Percentiles rank a stretch among this genome's conserved stretches.
These are phyloP conservation scores for Drosophila bifasciata DNA, from an alignment of 1,140 invertebrate genomes.

Conservation along the genomic window DNA sequence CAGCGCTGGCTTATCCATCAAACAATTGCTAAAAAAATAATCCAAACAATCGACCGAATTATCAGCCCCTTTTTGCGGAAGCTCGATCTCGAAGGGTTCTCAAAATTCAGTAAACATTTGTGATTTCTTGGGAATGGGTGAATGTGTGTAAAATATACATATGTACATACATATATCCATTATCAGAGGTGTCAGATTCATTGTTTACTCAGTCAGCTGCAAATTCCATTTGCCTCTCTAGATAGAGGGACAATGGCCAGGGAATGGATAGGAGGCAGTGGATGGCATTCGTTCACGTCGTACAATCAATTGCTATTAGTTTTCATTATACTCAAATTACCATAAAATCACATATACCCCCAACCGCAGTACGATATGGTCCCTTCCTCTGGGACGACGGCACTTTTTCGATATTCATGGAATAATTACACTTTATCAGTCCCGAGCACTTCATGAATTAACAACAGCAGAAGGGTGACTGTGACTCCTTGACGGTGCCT, in stretches of 20 bases:
- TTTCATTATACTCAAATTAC: conserved; percentile 79
- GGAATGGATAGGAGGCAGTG: not conserved
- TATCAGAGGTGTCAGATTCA: conserved; percentile 68
- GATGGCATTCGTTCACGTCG: too few relatives aligned
- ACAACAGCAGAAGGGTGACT: conserved; percentile 26
- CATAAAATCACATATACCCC: conserved; percentile 77
- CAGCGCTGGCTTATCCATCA: too few relatives aligned
- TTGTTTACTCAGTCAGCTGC: conserved; percentile 62
- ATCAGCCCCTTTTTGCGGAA: too few relatives aligned
- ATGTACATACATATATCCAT: too few relatives aligned
- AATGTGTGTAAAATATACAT: conserved; percentile 60
- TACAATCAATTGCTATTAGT: too few relatives aligned
- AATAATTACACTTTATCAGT: conserved; percentile 80
- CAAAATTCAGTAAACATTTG: not conserved
- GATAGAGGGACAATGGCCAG: conserved; percentile 14
- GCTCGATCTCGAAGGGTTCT: conserved; percentile 1
- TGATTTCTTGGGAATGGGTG: conserved; percentile 5
- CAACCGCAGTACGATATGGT: conserved; percentile 16
- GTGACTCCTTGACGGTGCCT: not conserved
- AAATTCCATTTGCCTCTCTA: conserved; percentile 46
- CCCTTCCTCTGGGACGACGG: not conserved
- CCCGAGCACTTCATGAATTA: conserved; percentile 68
- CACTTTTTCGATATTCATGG: conserved; percentile 80
- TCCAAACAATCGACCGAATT: too few relatives aligned
- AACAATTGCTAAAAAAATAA: too few relatives aligned